phyloP scores from a whole-genome alignment of 2,888 invertebrate species.

The Dioctria linearis region DNA sequence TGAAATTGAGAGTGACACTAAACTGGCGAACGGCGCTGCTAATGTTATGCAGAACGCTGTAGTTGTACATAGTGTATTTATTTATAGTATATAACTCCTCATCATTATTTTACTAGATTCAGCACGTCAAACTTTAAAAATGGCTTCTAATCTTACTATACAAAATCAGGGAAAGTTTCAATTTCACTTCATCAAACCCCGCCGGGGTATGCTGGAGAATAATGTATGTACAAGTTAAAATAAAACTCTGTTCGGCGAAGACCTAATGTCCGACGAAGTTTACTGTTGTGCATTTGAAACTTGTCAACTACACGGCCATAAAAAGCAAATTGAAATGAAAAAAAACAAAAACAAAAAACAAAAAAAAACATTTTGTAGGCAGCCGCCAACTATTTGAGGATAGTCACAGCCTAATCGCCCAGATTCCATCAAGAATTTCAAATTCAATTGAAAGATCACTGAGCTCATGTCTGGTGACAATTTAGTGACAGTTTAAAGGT shows the following conservation, averaged over 20 bases:
- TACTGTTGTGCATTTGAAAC: no score
- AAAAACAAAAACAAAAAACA: neutral
- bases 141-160: neutral
- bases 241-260: neutral
- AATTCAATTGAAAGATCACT: conserved; percentile 38
- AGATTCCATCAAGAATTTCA: conserved; percentile 23
- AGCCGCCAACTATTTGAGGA: neutral
- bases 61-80: no score
- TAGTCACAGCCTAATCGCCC: neutral
- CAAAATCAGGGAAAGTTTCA: conserved; percentile 22
- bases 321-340: conserved; percentile 9
- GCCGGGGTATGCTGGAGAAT: neutral
- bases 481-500: neutral
- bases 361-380: neutral
- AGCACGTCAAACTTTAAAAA: neutral
- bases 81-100: neutral
- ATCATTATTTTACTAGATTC: neutral
- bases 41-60: neutral
- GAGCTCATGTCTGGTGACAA: neutral
- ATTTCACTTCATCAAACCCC: neutral
- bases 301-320: neutral
- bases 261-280: neutral
- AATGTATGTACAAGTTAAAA: neutral
- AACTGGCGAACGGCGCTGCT: neutral
- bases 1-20: conserved; percentile 40